These are phyloP conservation scores for Zingel zingel DNA, from an alignment of 2,113 vertebrate genomes.

Conservation along the genomic window DNA sequence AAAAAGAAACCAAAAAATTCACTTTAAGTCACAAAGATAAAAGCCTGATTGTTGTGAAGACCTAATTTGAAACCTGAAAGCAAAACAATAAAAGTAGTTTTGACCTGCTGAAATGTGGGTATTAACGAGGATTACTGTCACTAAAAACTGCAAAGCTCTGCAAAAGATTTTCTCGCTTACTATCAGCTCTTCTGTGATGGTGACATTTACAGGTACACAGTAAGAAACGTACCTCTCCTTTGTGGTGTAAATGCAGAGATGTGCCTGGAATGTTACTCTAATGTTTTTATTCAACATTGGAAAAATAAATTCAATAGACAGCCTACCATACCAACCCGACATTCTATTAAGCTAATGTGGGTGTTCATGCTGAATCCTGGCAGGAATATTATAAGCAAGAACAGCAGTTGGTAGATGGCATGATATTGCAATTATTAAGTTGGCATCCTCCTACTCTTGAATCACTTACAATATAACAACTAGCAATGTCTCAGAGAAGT, in stretches of 20 bases:
- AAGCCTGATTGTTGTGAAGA: not conserved
- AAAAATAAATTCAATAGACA: conserved; percentile 3
- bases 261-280: not conserved
- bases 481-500: conserved; percentile 27
- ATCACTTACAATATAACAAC: conserved; percentile 26
- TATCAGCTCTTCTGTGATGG: conserved; percentile 16
- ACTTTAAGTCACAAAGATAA: not conserved
- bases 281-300: conserved; percentile 25
- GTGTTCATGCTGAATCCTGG: conserved; percentile 34
- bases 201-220: conserved; percentile 37
- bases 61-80: not conserved
- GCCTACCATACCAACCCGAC: conserved; percentile 5
- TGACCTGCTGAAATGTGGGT: not conserved
- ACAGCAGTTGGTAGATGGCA: conserved; percentile 40
- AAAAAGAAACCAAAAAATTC: not conserved
- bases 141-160: conserved; percentile 6
- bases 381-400: conserved; percentile 26
- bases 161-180: conserved; percentile 1
- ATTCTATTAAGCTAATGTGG: conserved; percentile 35
- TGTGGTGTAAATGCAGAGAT: not conserved
- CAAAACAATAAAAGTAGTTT: not conserved
- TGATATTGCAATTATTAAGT: conserved; percentile 50
- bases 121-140: not conserved
- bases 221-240: not conserved
- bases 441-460: conserved; percentile 18